Evolutionary conservation across 2,888 invertebrate species (phyloP).

Genomic region (Vannuccia rotundouncinata): DNA sequence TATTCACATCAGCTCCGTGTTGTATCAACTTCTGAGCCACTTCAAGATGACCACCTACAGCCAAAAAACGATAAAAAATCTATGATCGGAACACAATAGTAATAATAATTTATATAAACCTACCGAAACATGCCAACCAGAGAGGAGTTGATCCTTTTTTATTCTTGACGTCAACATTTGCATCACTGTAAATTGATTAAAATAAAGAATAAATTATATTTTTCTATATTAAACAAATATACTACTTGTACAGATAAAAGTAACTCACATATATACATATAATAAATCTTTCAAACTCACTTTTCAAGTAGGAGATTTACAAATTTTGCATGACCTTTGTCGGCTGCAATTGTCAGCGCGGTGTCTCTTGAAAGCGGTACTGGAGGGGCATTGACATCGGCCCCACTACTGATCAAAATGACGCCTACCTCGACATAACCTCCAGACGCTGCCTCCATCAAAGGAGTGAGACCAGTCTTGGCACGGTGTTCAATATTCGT

Average conservation of each 20-base stretch:
- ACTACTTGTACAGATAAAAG: neutral
- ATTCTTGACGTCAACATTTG: slow-evolving; percentile 92
- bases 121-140: slow-evolving; percentile 85
- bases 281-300: slow-evolving; percentile 42
- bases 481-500: slow-evolving; percentile 98
- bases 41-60: slow-evolving; percentile 78
- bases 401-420: slow-evolving; percentile 86
- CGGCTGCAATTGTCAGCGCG: slow-evolving; percentile 96
- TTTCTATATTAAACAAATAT: slow-evolving; percentile 44
- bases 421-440: slow-evolving; percentile 97
- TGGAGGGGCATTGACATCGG: slow-evolving; percentile 95
- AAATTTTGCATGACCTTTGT: slow-evolving; percentile 88
- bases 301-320: slow-evolving; percentile 60
- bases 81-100: neutral
- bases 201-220: slow-evolving; percentile 42
- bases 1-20: slow-evolving; percentile 87
- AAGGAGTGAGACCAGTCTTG: slow-evolving; percentile 93
- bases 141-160: slow-evolving; percentile 97
- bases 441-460: slow-evolving; percentile 99
- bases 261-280: neutral
- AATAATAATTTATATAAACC: too few relatives aligned
- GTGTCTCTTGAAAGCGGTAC: slow-evolving; percentile 96
- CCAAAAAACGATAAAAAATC: neutral
- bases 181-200: slow-evolving; percentile 61
- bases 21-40: slow-evolving; percentile 89